phyloP scores from a whole-genome alignment of 2,113 vertebrate species.

The Spermophilus dauricus region DNA sequence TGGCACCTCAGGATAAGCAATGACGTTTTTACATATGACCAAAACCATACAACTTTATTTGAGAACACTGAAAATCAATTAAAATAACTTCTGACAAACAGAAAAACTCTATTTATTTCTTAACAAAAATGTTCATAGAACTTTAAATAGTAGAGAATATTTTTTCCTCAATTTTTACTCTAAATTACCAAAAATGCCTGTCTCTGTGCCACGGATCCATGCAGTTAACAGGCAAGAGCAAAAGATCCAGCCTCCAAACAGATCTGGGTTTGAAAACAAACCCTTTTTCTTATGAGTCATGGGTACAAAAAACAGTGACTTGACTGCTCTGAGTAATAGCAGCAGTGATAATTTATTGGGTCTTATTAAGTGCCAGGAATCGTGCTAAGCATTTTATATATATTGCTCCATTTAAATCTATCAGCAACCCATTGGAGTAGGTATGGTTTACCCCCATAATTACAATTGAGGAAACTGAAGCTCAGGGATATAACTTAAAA shows the following conservation, averaged over 20 bases:
- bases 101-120: conserved; percentile 17
- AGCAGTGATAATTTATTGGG: not conserved
- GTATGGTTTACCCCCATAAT: not conserved
- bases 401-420: conserved; percentile 22
- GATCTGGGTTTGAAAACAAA: conserved; percentile 47
- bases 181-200: conserved; percentile 43
- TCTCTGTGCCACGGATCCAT: not conserved
- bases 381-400: not conserved
- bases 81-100: not conserved
- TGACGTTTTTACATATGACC: not conserved
- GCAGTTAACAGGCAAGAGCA: conserved; percentile 16
- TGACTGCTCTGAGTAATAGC: not conserved
- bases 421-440: not conserved
- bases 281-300: conserved; percentile 29
- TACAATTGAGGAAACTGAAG: not conserved
- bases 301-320: not conserved
- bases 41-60: conserved; percentile 23
- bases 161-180: conserved; percentile 23
- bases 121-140: conserved; percentile 18
- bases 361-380: not conserved
- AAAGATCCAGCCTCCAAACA: conserved; percentile 52
- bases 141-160: not conserved
- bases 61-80: not conserved
- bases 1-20: not conserved
- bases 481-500: conserved; percentile 4